Evolutionary conservation across 2,113 vertebrate genomes (phyloP).

Genomic region (Corynorhinus townsendii): DNA sequence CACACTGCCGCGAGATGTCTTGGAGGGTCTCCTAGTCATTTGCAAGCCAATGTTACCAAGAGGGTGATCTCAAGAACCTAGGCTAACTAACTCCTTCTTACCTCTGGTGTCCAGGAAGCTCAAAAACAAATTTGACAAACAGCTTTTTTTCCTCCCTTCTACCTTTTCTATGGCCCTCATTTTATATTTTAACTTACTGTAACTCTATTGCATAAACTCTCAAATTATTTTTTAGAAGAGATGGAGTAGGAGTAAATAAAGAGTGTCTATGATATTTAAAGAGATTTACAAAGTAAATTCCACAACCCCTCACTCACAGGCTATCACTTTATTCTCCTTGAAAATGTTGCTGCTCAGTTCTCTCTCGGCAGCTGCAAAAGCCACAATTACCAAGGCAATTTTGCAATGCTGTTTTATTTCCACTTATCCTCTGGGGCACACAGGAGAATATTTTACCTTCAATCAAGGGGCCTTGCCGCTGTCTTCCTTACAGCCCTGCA

Average conservation of each 20-base stretch:
- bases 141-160: neutral
- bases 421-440: conserved; percentile 37
- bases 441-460: conserved; percentile 57
- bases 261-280: conserved; percentile 38
- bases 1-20: neutral
- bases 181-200: neutral
- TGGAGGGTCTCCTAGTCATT: neutral
- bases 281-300: conserved; percentile 38
- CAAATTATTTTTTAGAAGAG: neutral
- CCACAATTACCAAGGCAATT: conserved; percentile 54
- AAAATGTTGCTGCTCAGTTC: neutral
- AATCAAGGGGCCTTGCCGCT: conserved; percentile 3
- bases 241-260: neutral
- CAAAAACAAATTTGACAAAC: neutral
- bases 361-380: neutral
- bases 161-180: neutral
- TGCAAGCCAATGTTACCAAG: neutral
- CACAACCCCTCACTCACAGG: neutral
- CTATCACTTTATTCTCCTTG: neutral
- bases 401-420: conserved; percentile 56
- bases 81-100: neutral
- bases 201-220: neutral
- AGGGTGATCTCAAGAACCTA: neutral
- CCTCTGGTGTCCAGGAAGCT: conserved; percentile 36
- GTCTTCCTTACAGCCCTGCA: neutral